Evolutionary conservation across 2,888 invertebrate species (phyloP), one percentile per base, ranked within the genome.

Genomic region (Alcis repandata): DNA sequence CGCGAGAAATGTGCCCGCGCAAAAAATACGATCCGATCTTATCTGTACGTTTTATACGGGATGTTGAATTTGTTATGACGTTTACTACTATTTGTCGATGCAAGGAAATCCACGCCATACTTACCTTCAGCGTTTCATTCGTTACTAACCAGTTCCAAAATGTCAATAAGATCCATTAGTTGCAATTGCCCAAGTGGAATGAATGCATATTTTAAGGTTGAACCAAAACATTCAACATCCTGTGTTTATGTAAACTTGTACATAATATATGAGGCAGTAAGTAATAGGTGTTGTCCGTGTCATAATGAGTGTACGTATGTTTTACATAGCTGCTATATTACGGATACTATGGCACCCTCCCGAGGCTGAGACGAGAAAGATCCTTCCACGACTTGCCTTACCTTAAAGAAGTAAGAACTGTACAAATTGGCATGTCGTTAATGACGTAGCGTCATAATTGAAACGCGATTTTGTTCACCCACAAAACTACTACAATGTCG

Each of bases 331-430:
- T 95, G 94, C 95, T 95, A 90, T 95, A 95, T 94, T 95, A 95
- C 88, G 95, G 95, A 90, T 94, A 94, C 93, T 96, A 95, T 93
- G 95, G 95, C 84, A 95, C 95, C 73, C 95, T 96, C 83, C 95
- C 96, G 75, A 95, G 96, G 87, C 94, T 97, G 77, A 94, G 96
- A 79, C 95, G 97, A 77, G 97, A 97, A 92, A 92, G 96, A 82
- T 96, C 97, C 77, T 97, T 95, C 92, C 96, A 96, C 89, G 97
- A 97, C 85, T 95, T 96, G 82, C 96, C 96, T 83, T 94, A 94
- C 75, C 93, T 96, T 69, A 96, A 96, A 94, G 97, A 97, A 94
- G 96, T 96, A 96, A 96, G 95, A 87, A 63, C 71, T 67, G 27
- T 75, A 76, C 65, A 67, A 72, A 83, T 84, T 86, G 81, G 86